Percentiles rank a stretch among this genome's conserved stretches.
Evolutionary conservation across 2,888 invertebrate species (phyloP).

Genomic region (Auanema sp.): DNA sequence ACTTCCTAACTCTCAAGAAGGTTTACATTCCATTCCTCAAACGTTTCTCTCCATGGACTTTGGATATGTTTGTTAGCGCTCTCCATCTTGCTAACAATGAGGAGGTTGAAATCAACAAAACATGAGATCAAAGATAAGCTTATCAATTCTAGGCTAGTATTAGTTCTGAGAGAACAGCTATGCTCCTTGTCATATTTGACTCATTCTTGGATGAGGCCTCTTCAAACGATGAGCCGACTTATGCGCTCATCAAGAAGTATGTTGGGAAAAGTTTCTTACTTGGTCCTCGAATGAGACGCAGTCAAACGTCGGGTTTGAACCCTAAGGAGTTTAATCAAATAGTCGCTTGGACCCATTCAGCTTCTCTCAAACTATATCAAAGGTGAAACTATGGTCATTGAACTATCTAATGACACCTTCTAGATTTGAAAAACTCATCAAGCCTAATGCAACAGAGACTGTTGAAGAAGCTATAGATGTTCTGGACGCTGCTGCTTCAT

Average conservation of each 20-base stretch:
- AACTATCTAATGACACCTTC: not conserved
- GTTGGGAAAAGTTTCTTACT: too few relatives aligned
- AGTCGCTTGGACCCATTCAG: constrained; percentile 6
- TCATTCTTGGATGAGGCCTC: not conserved
- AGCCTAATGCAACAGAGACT: constrained; percentile 10
- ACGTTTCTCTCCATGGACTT: not conserved
- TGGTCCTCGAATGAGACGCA: too few relatives aligned
- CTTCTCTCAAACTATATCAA: not conserved
- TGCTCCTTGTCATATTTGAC: not conserved
- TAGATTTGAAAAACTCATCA: not conserved
- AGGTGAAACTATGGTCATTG: not conserved
- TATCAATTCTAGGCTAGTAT: not conserved
- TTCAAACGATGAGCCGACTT: too few relatives aligned
- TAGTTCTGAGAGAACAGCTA: constrained; percentile 2
- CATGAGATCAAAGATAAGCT: not conserved
- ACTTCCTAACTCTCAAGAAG: constrained; percentile 1
- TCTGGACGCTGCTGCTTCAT: constrained; percentile 33
- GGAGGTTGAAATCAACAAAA: not conserved
- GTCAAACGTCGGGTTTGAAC: too few relatives aligned
- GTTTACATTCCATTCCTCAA: constrained; percentile 7
- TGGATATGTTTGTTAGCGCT: not conserved
- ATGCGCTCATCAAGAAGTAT: too few relatives aligned
- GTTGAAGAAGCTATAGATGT: constrained; percentile 25
- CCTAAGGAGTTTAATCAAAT: constrained; percentile 29
- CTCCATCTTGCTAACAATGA: not conserved